Evolutionary conservation across 2,797 vertebrate species (phyloP).

Genomic region (Malacoraja senta): DNA sequence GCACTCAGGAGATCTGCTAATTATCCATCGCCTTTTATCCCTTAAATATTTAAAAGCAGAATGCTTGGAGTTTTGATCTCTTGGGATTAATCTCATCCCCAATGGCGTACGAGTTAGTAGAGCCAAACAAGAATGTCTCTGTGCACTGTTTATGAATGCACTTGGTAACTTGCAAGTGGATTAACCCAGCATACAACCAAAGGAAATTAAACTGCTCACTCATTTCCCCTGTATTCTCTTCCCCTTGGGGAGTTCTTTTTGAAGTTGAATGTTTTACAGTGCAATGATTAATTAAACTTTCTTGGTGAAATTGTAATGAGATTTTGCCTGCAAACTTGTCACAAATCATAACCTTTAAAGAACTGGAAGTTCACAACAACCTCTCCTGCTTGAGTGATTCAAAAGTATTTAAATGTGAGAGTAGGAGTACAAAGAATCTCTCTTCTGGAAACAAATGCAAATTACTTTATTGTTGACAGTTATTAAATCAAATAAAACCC

Average conservation of each 20-base stretch:
- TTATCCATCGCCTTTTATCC: not conserved
- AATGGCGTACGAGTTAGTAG: not conserved
- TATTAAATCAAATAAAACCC: conserved; percentile 23
- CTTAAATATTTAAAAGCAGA: not conserved
- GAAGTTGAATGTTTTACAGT: not conserved
- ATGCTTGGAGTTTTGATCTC: not conserved
- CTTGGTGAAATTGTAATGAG: conserved; percentile 20
- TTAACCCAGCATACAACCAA: not conserved
- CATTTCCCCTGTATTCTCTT: not conserved
- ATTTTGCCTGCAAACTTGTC: not conserved
- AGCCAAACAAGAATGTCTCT: not conserved
- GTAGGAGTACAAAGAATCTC: conserved; percentile 19
- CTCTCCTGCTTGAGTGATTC: not conserved
- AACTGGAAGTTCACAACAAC: not conserved
- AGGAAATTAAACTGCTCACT: not conserved
- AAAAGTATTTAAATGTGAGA: not conserved
- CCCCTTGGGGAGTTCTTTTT: not conserved
- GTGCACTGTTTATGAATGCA: not conserved
- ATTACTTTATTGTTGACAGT: conserved; percentile 19
- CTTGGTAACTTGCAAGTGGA: not conserved
- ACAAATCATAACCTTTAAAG: conserved; percentile 18
- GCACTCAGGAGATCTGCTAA: not conserved
- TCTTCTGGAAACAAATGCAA: not conserved
- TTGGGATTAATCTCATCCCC: not conserved
- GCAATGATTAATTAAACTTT: conserved; percentile 24